Conservation (phyloP, 2,113 vertebrate species). For the Atherinomorus stipes region DNA sequence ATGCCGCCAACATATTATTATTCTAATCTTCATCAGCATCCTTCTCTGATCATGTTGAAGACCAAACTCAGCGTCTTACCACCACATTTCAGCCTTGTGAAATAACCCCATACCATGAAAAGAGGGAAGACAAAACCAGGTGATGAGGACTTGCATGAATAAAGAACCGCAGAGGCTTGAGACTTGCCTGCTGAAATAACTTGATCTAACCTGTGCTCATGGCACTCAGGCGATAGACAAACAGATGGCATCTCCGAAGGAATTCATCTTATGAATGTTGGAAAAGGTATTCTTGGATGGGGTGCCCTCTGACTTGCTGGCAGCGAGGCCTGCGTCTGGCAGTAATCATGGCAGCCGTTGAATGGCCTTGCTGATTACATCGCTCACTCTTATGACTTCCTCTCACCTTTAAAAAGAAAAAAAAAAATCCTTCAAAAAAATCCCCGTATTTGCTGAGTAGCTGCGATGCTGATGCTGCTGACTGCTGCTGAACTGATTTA, state of each 20-base stretch:
- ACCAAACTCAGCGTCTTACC: background rate
- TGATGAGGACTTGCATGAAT: slow-evolving; percentile 5
- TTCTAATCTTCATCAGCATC: background rate
- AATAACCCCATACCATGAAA: background rate
- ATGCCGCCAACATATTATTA: background rate
- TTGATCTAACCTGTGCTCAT: slow-evolving; percentile 52
- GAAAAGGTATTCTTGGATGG: slow-evolving; percentile 71
- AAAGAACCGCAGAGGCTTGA: slow-evolving; percentile 44
- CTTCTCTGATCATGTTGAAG: background rate
- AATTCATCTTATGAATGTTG: slow-evolving; percentile 68
- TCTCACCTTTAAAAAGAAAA: slow-evolving; percentile 22
- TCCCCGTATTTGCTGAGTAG: background rate
- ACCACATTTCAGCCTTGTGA: background rate
- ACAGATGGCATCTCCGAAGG: slow-evolving; percentile 77
- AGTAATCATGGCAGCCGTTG: slow-evolving; percentile 52
- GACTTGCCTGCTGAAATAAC: slow-evolving; percentile 48
- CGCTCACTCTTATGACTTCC: slow-evolving; percentile 38
- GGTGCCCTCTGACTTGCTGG: slow-evolving; percentile 68
- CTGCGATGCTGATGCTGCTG: slow-evolving; percentile 39
- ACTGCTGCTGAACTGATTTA: slow-evolving; percentile 49
- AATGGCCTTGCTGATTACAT: slow-evolving; percentile 62
- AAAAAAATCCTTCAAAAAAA: slow-evolving; percentile 1
- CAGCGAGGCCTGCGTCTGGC: slow-evolving; percentile 54
- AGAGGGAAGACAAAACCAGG: background rate
- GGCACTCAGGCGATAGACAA: slow-evolving; percentile 64